Conservation (phyloP, 2,113 vertebrate genomes). For the Herpetotheres cachinnans region DNA sequence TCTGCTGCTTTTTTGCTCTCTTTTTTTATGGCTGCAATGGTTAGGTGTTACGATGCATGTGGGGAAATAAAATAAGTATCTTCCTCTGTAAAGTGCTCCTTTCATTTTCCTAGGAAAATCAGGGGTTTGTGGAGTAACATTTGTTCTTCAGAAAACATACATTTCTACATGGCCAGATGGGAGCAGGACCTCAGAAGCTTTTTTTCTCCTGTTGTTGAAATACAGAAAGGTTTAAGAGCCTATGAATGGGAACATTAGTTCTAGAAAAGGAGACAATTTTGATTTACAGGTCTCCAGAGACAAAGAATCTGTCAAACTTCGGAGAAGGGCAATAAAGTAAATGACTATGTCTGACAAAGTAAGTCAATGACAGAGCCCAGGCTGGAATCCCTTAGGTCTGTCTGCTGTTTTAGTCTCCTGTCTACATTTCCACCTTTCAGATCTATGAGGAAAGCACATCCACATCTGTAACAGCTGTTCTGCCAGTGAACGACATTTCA, state of each 20-base stretch:
- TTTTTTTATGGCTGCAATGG: not conserved
- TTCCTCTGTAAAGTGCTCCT: not conserved
- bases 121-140: not conserved
- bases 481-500: not conserved
- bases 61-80: not conserved
- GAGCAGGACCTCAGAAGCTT: not conserved
- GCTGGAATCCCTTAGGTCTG: not conserved
- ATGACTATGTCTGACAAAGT: not conserved
- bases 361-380: not conserved
- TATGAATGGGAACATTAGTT: not conserved
- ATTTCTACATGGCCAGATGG: not conserved
- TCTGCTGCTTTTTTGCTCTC: not conserved
- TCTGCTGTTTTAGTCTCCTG: not conserved
- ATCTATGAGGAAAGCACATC: not conserved
- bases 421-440: not conserved
- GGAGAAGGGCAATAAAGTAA: not conserved
- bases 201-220: not conserved
- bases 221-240: not conserved
- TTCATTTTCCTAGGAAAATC: not conserved
- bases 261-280: not conserved
- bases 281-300: not conserved
- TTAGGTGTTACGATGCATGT: not conserved
- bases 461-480: not conserved
- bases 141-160: not conserved
- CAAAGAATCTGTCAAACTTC: not conserved